Base-by-base conservation (phyloP, 2,888 invertebrate genomes). In the Cancer borealis region DNA sequence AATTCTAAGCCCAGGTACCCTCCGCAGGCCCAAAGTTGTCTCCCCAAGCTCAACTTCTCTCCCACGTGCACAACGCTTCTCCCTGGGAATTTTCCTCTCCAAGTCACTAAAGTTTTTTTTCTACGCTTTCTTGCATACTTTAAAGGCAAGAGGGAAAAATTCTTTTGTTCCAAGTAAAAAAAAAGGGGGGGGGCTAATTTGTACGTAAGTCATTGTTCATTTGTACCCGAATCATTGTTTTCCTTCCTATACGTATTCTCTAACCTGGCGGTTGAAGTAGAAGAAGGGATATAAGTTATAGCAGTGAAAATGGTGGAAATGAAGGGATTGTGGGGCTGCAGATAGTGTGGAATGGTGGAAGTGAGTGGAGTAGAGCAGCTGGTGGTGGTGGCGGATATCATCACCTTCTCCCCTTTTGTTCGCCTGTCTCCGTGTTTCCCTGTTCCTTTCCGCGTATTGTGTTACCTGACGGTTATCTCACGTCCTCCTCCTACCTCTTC, bases 351-450 rank as follows among this genome's bases (percentile, higher is more conserved):
- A 30, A 12, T 79, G 30, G 79, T 3, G 79, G 12, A 30, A 26
- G 79, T 79, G 79, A 1, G 30, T 8, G 30, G 6, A 30, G 30
- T 79, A 30, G 30, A 30, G 79, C 8, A 6, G 79, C 30, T 26
- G 79, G 30, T 79, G 30, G 30, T 26, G 79, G 3, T 79, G 30
- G 30, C 30, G 30, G 30, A 30, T 79, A 30, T 79, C 66, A 66
- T 66, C 66, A 66, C n/a, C n/a, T 6, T 66, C 66, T 66, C 66
- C n/a, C 66, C 21, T 66, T 66, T n/a, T n/a, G n/a, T 66, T 3
- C 66, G n/a, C 66, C 66, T 66, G 66, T 66, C 66, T 66, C 66
- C 66, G 66, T 66, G 66, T 66, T 66, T 66, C 66, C 66, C n/a
- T 66, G 66, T 66, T 66, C 66, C 66, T n/a, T 66, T n/a, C 66